Base-by-base conservation (phyloP, 2,113 vertebrate species). In the Carettochelys insculpta region DNA sequence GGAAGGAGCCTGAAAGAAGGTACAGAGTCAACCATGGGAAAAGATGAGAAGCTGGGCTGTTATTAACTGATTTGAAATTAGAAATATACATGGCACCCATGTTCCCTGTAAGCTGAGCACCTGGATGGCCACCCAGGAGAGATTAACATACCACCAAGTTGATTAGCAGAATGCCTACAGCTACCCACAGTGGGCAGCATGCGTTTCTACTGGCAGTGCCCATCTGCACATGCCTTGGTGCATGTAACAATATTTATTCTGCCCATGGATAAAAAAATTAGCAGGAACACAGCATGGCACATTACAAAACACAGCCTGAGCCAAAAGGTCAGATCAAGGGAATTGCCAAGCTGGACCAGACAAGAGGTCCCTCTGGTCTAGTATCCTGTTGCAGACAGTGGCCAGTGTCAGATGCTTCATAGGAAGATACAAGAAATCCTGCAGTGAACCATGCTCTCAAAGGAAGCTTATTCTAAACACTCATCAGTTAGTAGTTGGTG, bases 401-500 rank as follows among this genome's bases (percentile, higher is more conserved):
- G 14, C 58, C 31, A 34, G 14, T 34, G 14, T 34, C 58, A 34
- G 58, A 61, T 34, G 13, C 14, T 34, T 61, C 56, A 34, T 16
- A 16, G 31, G 31, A 34, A 61, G 56, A 14, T 61, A 6, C 2
- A 0, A 1, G n/a, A 56, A 87, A 47, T 13, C 50, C 41, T 38
- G 1, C 16, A 6, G 31, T 2, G 41, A 12, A 75, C 56, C 78
- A n/a, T 83, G 75, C 47, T 75, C 65, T 11, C n/a, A 25, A 41
- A 78, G 80, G 68, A 19, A 11, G 4, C 31, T 48, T 43, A 5
- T 85, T 88, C 34, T 52, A 11, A 8, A 90, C 76, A 79, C 38
- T 1, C 31, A 5, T 1, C 0, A 3, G 2, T 3, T 24, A 7
- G 3, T 12, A 50, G 14, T 8, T 77, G 86, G 82, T 9, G 41